Base-by-base conservation (phyloP, 2,113 vertebrate species). In the Pithys albifrons region DNA sequence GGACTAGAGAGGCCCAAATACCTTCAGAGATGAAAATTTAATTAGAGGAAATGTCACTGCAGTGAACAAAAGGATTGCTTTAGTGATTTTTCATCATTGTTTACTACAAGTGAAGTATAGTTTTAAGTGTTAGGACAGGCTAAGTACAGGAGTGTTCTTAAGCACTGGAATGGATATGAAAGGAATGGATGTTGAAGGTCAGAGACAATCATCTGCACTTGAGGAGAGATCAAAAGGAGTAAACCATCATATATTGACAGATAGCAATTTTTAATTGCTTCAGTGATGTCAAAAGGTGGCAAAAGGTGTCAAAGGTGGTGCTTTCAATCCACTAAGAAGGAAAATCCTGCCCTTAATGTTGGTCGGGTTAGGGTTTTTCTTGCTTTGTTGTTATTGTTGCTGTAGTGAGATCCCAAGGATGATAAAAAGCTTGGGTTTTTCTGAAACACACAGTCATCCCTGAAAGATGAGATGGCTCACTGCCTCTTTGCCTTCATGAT, bases 11-110 rank as follows among this genome's bases (percentile, higher is more conserved):
- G 85, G 89, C 90, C 91, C 96, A 96, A 97, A 96, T 96, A 96
- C 81, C 93, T 91, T 96, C 91, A 88, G 93, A 95, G 95, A 97
- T 97, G 96, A 98, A 98, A 98, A 94, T 96, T 97, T 96, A 97
- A 97, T 97, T 97, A 96, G 91, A 97, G 91, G 93, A 97, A 97
- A 97, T 97, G 96, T 96, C 96, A 97, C 67, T 83, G 62, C 73
- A 93, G 95, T 94, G 96, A 98, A 97, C 86, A 96, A 97, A 97
- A 96, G 92, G 77, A 28, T 95, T 89, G 85, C 94, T 85, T 96
- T 93, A 59, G 80, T 88, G 70, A 49, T 94, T 95, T 96, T 91
- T 96, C 91, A 80, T 70, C 66, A 73, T 78, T 95, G 76, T 93
- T 97, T 88, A 86, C 66, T 88, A 57, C 45, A 17, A 88, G 37